Conservation (phyloP, 2,888 invertebrate genomes). For the Heteropelma amictum region DNA sequence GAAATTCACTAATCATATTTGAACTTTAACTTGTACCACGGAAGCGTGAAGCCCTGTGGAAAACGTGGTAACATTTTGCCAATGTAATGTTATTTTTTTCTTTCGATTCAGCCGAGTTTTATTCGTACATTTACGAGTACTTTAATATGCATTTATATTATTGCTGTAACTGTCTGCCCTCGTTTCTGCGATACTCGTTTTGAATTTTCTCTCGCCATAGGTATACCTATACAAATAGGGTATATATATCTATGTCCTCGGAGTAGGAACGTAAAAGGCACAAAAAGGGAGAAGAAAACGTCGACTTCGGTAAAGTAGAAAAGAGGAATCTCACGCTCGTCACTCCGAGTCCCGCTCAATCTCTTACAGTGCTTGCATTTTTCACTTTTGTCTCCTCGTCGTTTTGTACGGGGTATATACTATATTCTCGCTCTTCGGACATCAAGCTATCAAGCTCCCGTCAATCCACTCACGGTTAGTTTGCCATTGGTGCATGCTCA, state of each 20-base stretch:
- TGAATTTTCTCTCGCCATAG: too few species aligned
- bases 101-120: not conserved
- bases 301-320: slow-evolving; percentile 28
- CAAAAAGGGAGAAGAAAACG: not conserved
- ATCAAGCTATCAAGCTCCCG: slow-evolving; percentile 5
- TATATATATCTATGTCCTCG: too few species aligned
- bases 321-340: slow-evolving; percentile 54
- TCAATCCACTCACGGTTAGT: slow-evolving; percentile 38
- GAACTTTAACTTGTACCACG: too few species aligned
- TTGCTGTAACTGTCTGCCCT: slow-evolving; percentile 41
- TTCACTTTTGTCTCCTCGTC: not conserved
- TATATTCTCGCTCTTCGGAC: too few species aligned
- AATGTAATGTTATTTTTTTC: too few species aligned
- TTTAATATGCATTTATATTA: not conserved
- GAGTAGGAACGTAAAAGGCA: too few species aligned
- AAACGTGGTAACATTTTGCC: too few species aligned
- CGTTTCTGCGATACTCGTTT: too few species aligned
- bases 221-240: too few species aligned
- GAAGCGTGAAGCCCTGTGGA: too few species aligned
- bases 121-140: not conserved
- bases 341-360: slow-evolving; percentile 40
- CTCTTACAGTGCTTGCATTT: slow-evolving; percentile 33
- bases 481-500: not conserved
- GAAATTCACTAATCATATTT: too few species aligned
- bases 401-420: not conserved